Base-by-base conservation (phyloP, 2,113 vertebrate genomes). In the Lanius ludovicianus region DNA sequence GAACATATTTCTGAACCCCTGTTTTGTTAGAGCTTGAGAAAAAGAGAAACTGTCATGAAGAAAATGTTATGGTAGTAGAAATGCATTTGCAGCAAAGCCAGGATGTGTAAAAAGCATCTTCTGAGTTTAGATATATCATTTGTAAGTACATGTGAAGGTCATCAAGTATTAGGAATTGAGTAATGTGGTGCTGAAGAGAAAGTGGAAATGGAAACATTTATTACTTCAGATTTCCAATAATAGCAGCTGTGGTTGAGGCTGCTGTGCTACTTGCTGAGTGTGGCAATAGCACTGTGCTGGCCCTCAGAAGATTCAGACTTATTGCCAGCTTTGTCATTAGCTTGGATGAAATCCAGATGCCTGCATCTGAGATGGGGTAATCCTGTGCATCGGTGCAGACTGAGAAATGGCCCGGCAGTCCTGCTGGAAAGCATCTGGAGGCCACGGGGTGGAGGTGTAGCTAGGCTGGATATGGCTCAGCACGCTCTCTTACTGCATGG, bases 311-410 rank as follows among this genome's bases (percentile, higher is more conserved):
- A 62, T 27, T 79, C 33, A 53, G 63, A 37, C 18, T 62, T 52
- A 49, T 24, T 93, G 79, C 76, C 60, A 88, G 59, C 30, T 93
- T 84, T 92, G 79, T 88, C 90, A 93, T 88, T 84, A 88, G 71
- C 83, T 90, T 95, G 79, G 77, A 69, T 81, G 55, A 77, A 74
- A 68, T 60, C 76, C 84, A 90, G n/a, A 57, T 52, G 13, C 52
- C 37, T 87, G 55, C 42, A 28, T 56, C 24, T 69, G 63, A 84
- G 57, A 46, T 42, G 69, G 41, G 37, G 30, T 69, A 75, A 67
- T 49, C 64, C 46, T 83, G 64, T 92, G 53, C 79, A 42, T 44
- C 0, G 0, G 28, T 68, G 52, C 35, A 69, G 67, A 22, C 30
- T 73, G 68, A 74, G 73, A 62, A 84, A 75, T 49, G 37, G 73